Conservation (phyloP, 2,797 vertebrate genomes). For the Todus mexicanus region DNA sequence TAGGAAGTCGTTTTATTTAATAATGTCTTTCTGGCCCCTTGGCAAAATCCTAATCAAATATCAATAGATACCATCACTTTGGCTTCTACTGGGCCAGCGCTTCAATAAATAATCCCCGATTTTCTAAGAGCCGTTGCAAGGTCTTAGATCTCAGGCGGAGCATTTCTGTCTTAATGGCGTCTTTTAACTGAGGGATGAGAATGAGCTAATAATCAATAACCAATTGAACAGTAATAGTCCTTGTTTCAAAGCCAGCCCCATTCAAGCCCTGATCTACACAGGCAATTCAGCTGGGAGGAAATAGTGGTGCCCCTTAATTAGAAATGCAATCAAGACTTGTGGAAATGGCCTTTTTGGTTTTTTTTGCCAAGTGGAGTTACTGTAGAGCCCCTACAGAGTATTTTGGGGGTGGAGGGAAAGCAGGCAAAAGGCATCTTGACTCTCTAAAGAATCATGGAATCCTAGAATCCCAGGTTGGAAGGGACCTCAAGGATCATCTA, state of each 20-base stretch:
- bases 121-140: not conserved
- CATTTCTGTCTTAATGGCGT: not conserved
- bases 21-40: not conserved
- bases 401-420: not conserved
- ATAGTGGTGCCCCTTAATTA: not conserved
- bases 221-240: not conserved
- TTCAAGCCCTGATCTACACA: not conserved
- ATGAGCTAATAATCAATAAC: constrained; percentile 35
- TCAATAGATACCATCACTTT: not conserved
- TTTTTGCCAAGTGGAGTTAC: not conserved
- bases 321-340: not conserved
- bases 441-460: too few species aligned
- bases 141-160: not conserved
- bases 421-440: not conserved
- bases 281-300: not conserved
- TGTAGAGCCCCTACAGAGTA: not conserved
- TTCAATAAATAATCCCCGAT: not conserved
- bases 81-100: not conserved
- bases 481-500: too few species aligned
- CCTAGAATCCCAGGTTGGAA: too few species aligned
- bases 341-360: not conserved
- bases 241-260: not conserved
- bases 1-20: not conserved
- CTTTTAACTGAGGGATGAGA: not conserved
- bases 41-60: constrained; percentile 13